These are phyloP conservation scores for Cladopsammia gracilis DNA, from an alignment of 64 coral and sea anemone species.

Conservation along the genomic window DNA sequence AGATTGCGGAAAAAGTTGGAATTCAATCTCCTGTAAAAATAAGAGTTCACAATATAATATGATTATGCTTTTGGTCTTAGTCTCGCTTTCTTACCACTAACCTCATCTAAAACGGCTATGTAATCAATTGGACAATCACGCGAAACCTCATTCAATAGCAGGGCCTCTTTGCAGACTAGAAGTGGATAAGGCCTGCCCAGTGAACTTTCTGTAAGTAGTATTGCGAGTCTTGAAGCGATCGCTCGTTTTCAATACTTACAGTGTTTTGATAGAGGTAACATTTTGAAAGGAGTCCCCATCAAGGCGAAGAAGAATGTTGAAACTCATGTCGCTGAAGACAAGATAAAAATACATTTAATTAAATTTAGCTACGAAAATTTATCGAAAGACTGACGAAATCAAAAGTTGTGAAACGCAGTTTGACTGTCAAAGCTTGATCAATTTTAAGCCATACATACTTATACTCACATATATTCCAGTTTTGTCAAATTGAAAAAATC, in stretches of 20 bases:
- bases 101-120: too few relatives aligned
- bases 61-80: not conserved
- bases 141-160: too few relatives aligned
- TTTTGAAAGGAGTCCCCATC: constrained; percentile 7
- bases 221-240: too few relatives aligned
- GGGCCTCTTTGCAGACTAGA: not conserved
- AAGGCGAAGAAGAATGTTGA: not conserved
- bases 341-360: not conserved
- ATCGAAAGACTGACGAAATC: too few relatives aligned
- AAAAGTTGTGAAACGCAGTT: not conserved
- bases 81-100: too few relatives aligned
- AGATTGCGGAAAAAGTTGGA: constrained; percentile 1
- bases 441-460: not conserved
- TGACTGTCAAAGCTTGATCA: too few relatives aligned
- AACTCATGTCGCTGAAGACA: not conserved
- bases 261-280: not conserved
- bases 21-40: not conserved
- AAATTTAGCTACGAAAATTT: too few relatives aligned
- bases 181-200: too few relatives aligned
- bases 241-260: not conserved
- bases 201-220: too few relatives aligned
- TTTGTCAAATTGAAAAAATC: not conserved
- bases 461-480: constrained; percentile 29
- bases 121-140: too few relatives aligned
- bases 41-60: too few relatives aligned